Evolutionary conservation across 2,113 vertebrate genomes (phyloP).

Genomic region (Melanotaenia duboulayi): DNA sequence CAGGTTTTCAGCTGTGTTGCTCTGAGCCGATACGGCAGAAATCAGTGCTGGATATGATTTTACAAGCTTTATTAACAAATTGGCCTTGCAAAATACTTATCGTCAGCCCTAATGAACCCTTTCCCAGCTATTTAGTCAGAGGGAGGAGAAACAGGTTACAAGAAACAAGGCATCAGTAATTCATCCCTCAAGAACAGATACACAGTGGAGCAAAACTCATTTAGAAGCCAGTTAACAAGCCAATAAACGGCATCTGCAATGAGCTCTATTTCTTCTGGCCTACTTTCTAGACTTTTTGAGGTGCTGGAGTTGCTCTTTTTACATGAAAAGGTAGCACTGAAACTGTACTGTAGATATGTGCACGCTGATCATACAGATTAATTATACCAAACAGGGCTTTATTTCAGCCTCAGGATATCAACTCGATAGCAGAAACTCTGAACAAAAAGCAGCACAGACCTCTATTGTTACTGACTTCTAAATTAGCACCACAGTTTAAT

Average conservation of each 20-base stretch:
- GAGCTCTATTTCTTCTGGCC: constrained; percentile 52
- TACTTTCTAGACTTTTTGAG: constrained; percentile 51
- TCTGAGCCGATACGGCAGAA: background rate
- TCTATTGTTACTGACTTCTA: constrained; percentile 10
- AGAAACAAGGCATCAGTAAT: constrained; percentile 53
- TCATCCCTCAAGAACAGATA: constrained; percentile 62
- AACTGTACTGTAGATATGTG: background rate
- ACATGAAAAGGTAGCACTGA: background rate
- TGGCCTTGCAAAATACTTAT: constrained; percentile 31
- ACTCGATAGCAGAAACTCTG: background rate
- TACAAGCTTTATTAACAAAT: constrained; percentile 20
- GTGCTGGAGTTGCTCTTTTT: constrained; percentile 3
- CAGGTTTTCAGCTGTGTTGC: background rate
- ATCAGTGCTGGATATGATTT: background rate
- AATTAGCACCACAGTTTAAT: constrained; percentile 34
- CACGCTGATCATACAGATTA: constrained; percentile 4
- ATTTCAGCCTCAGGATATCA: constrained; percentile 25
- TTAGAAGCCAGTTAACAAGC: constrained; percentile 54
- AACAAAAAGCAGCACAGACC: background rate
- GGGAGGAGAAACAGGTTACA: constrained; percentile 58
- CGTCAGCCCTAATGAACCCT: constrained; percentile 32
- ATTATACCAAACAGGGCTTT: constrained; percentile 1
- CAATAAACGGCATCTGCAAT: constrained; percentile 59
- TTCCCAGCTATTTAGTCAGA: constrained; percentile 50
- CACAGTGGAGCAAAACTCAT: constrained; percentile 57